Evolutionary conservation across 2,113 vertebrate species (phyloP), one percentile per base, ranked within the genome.

Genomic region (Bostrychus sinensis): DNA sequence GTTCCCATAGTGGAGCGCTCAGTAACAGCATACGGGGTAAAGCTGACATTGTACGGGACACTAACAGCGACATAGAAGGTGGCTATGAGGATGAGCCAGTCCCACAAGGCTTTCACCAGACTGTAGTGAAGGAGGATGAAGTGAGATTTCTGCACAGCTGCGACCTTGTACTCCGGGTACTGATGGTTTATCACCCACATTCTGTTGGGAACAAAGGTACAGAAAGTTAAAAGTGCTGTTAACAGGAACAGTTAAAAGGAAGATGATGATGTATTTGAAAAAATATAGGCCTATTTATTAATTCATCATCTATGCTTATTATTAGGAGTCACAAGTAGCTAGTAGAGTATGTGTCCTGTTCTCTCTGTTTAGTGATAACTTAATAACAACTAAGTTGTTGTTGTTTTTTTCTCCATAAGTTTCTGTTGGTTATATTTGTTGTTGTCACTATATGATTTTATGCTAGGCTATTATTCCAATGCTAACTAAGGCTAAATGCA

Each of bases 51-150:
- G 92, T 98, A 99, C 38, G 97, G 97, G 56, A 99, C 96, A 0
- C 96, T 98, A 87, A 99, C 84, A 0, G 96, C 96, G 60, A 98
- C 95, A 0, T 99, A 99, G 92, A 99, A 97, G 57, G 97, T 99
- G 72, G 97, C 97, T 39, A 99, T 70, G 22, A 99, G 93, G 72
- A 98, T 99, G 70, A 98, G 92, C 94, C 96, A 97, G 48, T 99
- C 97, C 97, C 97, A 99, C 63, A 98, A 82, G 0, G 96, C 96
- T 81, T 98, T 98, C 62, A 92, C 95, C 79, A 97, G 69, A 69
- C 97, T 98, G 90, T 96, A 98, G 92, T 98, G 97, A 66, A 98
- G 94, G 77, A 98, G 92, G 88, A 98, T 95, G 92, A 97, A 97
- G 88, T 94, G 93, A 2, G 96, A 95, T 79, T 95, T 96, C 92